Base-by-base conservation (phyloP, 2,888 invertebrate species). In the Tenthredo amoena region DNA sequence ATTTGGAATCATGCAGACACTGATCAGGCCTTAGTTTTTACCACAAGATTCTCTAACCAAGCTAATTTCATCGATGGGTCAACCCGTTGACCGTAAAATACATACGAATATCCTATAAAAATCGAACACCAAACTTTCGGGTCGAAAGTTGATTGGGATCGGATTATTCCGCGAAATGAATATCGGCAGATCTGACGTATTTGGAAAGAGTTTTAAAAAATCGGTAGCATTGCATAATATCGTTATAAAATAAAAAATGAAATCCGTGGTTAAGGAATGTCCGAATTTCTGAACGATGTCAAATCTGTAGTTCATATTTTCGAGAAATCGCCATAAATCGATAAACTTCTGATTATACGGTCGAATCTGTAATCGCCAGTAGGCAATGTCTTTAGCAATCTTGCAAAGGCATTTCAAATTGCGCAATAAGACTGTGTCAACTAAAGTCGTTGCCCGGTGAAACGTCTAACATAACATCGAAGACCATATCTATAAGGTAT, bases 381-480 rank as follows among this genome's bases (percentile, higher is more conserved):
- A 9, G 50, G 77, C 31, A 55, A 26, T 31, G 34, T 31, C 40
- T 58, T 79, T 18, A 21, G 12, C 40, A 40, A 40, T 40, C 7
- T 81, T 81, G 40, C 81, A 18, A 81, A 62, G 81, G 37, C 34
- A 21, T 37, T 79, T 37, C 0, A 55, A 31, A 58, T 79, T 79
- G 37, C 79, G 55, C 58, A 79, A 79, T 47, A 12, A 34, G 50
- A 55, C 58, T 55, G 79, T 58, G 55, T 79, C 79, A 79, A 55
- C 79, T 55, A 18, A 79, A 55, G 79, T 79, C 79, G 79, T 79
- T 79, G 79, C 79, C 79, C 58, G 58, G 55, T 37, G 79, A 58
- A 79, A 55, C 79, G 79, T 4, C 47, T 58, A 76, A 47, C 26
- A 55, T 58, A 58, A 79, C 34, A 34, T 18, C 21, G n/a, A 18